Evolutionary conservation across 2,113 vertebrate genomes (phyloP).

Genomic region (Sylvilagus bachmani): DNA sequence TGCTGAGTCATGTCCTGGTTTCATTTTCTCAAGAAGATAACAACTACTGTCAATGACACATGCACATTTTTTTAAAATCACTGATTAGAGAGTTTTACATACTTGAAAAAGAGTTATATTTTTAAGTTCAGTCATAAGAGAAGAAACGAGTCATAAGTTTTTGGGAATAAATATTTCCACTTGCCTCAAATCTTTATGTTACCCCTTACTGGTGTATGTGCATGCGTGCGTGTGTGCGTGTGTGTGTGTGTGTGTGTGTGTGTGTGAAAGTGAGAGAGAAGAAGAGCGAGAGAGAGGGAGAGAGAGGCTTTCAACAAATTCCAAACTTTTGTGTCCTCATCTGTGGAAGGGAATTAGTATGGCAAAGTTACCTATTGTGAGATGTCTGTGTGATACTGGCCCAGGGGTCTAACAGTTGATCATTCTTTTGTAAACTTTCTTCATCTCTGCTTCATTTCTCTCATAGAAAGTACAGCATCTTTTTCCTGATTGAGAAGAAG

Average conservation of each 20-base stretch:
- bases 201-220: background rate
- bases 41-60: conserved; percentile 47
- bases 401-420: background rate
- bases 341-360: conserved; percentile 15
- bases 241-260: no score
- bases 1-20: conserved; percentile 72
- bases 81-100: conserved; percentile 25
- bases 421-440: conserved; percentile 2
- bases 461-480: background rate
- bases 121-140: conserved; percentile 39
- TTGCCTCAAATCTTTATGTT: background rate
- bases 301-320: background rate
- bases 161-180: background rate
- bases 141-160: background rate
- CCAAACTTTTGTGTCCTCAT: background rate
- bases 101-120: conserved; percentile 38
- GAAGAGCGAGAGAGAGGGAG: no score
- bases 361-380: background rate
- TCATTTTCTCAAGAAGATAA: conserved; percentile 63
- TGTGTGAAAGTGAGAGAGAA: no score
- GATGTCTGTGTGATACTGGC: background rate
- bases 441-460: background rate
- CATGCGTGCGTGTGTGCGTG: no score
- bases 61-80: background rate
- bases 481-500: background rate